Evolutionary conservation across 2,888 invertebrate genomes (phyloP), one percentile per base, ranked within the genome.

Genomic region (Caenorhabditis macrosperma): DNA sequence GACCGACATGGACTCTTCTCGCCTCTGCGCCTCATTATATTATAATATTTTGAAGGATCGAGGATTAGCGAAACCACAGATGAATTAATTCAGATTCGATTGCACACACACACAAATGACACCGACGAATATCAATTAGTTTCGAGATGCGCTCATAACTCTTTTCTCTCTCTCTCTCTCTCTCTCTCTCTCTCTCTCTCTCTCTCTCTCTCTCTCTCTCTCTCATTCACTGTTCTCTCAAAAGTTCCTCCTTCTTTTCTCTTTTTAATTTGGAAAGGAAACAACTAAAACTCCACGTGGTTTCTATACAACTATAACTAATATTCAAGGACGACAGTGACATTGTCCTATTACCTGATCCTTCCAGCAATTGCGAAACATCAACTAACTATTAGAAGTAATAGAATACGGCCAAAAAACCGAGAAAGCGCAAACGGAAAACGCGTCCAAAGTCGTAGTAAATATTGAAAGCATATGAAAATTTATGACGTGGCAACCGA

Each of bases 401-500:
- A 30, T n/a, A 9, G 46, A 50, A 69, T 41, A 50, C 46, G 64
- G 35, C 24, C 30, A 35, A 55, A 22, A 57, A 26, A 63, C n/a
- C 52, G 57, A 26, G 59, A 50, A 54, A 55, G 54, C 33, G n/a
- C 33, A 41, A 33, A 35, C 33, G 24, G 28, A 12, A 2, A 35
- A 63, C 30, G 46, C 33, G 12, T 22, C n/a, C 6, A n/a, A 48
- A 17, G 52, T 46, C 15, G 38, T 1, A 15, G 48, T 35, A 41
- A 15, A 20, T 9, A 28, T 7, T 9, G n/a, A 9, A 35, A 35
- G 61, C 54, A 41, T 66, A 71, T 69, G 63, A 69, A 64, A 54
- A 64, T 68, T 60, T 71, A 71, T 54, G 66, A 64, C 64, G 60
- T 66, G 64, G 60, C 60, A 71, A 77, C 69, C 12, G 20, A 30